Base-by-base conservation (phyloP, 2,888 invertebrate genomes). In the Escarpia spicata region DNA sequence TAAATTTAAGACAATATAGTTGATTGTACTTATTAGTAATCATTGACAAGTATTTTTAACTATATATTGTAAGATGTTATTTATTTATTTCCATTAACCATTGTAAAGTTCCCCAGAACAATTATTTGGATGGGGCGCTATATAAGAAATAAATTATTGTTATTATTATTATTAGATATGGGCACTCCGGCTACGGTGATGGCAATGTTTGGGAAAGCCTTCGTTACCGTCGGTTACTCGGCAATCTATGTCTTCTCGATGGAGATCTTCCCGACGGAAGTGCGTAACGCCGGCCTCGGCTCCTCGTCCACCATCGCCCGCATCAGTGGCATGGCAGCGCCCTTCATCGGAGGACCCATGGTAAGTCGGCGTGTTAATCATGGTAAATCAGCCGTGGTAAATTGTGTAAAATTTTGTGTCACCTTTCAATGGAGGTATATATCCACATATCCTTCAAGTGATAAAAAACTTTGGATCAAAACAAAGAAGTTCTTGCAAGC, bases 251-350 rank as follows among this genome's bases (percentile, higher is more conserved):
- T 93, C n/a, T 93, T 75, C 91, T 91, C 93, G 4, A 90, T 92
- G 1, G 93, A 93, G 45, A 91, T 93, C n/a, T 92, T 93, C 92
- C 93, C 93, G 26, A 93, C 93, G 12, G 93, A 93, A 58, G 93
- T 93, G 9, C 92, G 93, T 26, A 93, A 93, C 44, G 92, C 92
- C 0, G 93, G 93, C 12, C 75, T 93, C 31, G 93, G 93, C 26
- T 58, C 92, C 0, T 92, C 91, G 19, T 93, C 93, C n/a, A 91
- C 90, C 52, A 26, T 37, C 8, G 93, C 93, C 0, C 90, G 93
- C 10, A 90, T 93, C 91, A 92, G 92, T 45, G 93, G 93, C 37
- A 93, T 93, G 92, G 89, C 60, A 9, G 92, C 93, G 9, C 93
- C 93, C 3, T 93, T 92, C 91, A 91, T 93, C 43, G 93, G 93